Conservation (phyloP, 2,113 vertebrate species). For the Rhea americana region DNA sequence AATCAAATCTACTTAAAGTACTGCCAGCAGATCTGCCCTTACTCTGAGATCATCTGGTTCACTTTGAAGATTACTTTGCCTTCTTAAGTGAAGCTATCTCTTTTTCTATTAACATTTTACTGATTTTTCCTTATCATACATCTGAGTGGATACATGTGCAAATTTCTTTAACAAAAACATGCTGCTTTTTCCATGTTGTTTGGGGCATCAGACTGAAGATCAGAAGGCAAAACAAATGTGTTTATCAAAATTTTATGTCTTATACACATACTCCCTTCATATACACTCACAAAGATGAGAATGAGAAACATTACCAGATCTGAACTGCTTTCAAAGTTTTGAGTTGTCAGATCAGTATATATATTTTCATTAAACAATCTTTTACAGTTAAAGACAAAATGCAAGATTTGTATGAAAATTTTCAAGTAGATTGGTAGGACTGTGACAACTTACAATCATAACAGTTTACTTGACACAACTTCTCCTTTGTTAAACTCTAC, state of each 20-base stretch:
- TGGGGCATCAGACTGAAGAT: background rate
- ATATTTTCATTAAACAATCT: background rate
- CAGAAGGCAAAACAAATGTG: background rate
- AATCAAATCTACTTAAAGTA: conserved; percentile 27
- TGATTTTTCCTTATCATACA: background rate
- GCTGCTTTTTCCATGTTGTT: background rate
- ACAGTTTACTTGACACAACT: background rate
- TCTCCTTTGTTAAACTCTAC: background rate
- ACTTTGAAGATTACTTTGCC: background rate
- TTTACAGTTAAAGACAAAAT: background rate
- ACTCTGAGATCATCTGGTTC: background rate
- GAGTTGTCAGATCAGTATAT: background rate
- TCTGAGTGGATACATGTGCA: background rate
- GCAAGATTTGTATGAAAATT: background rate
- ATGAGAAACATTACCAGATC: background rate
- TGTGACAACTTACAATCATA: background rate
- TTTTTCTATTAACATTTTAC: background rate
- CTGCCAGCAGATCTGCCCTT: background rate
- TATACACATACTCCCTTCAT: fast-evolving
- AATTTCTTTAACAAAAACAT: background rate
- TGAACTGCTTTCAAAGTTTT: background rate
- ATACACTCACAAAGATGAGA: fast-evolving
- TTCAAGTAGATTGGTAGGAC: background rate
- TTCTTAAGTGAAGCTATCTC: background rate
- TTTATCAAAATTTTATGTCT: background rate